Percentiles rank a stretch among this genome's conserved stretches.
These are phyloP conservation scores for Perca flavescens DNA, from an alignment of 2,113 vertebrate species.

Conservation along the genomic window DNA sequence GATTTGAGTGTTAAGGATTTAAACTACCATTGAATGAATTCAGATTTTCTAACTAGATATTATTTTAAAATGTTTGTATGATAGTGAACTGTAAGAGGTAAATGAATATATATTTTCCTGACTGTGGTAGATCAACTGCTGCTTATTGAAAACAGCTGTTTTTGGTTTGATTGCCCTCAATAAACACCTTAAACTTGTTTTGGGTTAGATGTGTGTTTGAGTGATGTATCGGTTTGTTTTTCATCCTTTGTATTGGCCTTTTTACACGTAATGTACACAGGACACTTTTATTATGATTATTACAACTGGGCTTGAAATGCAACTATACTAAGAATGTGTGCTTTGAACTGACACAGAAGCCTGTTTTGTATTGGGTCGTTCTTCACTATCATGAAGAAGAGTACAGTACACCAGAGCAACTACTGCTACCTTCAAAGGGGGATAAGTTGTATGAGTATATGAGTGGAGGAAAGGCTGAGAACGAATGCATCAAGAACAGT, in stretches of 20 bases:
- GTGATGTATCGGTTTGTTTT: neutral
- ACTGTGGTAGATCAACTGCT: constrained; percentile 21
- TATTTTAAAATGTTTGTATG: constrained; percentile 67
- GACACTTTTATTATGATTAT: neutral
- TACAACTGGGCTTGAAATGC: neutral
- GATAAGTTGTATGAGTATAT: neutral
- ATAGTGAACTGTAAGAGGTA: constrained; percentile 48
- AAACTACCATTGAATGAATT: constrained; percentile 35
- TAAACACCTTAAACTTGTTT: constrained; percentile 48
- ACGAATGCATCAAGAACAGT: neutral
- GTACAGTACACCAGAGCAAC: neutral
- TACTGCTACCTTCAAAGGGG: neutral
- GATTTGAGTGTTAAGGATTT: constrained; percentile 5
- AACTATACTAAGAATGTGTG: neutral
- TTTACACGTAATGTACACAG: neutral
- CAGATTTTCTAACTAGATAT: constrained; percentile 49
- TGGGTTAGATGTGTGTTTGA: neutral
- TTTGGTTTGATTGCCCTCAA: constrained; percentile 42
- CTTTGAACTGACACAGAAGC: neutral
- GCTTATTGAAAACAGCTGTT: constrained; percentile 45
- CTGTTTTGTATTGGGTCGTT: neutral
- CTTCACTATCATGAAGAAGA: neutral
- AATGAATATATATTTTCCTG: constrained; percentile 61
- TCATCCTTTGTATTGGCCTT: neutral
- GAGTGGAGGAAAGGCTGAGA: neutral